phyloP scores from a whole-genome alignment of 2,113 vertebrate species.

The Trichomycterus rosablanca region DNA sequence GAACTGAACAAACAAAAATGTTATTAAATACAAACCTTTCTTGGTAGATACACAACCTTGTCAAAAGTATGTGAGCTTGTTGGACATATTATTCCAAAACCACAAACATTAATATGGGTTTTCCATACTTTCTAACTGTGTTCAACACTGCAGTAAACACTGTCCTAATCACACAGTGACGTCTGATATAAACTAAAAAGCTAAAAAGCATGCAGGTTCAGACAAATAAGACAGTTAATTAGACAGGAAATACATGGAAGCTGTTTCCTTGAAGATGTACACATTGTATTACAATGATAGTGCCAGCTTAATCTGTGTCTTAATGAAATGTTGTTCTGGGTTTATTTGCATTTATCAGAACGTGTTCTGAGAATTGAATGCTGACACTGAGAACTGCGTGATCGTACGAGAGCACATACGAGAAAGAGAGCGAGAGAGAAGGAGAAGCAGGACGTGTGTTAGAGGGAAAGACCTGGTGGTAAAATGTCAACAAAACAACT shows the following conservation, averaged over 20 bases:
- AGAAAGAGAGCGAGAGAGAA: conserved; percentile 12
- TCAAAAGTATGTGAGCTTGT: no score
- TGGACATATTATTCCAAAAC: no score
- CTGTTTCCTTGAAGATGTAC: conserved; percentile 19
- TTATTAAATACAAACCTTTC: no score
- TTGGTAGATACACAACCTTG: no score
- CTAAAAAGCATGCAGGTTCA: no score
- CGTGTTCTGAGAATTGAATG: conserved; percentile 5
- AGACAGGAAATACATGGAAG: no score
- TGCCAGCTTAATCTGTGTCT: conserved; percentile 18
- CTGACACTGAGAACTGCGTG: not conserved
- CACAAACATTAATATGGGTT: no score
- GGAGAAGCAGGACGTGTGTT: not conserved
- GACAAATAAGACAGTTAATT: no score
- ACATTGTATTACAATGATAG: conserved; percentile 21
- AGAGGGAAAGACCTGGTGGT: not conserved
- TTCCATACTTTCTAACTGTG: no score
- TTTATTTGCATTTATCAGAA: conserved; percentile 44
- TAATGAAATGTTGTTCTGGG: conserved; percentile 35
- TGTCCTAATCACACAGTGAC: not conserved
- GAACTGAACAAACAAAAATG: no score
- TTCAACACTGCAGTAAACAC: no score
- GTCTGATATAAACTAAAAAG: not conserved
- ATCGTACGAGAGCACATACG: not conserved
- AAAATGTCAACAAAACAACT: conserved; percentile 22